Conservation (phyloP, 2,888 invertebrate genomes). For the Trachelus tabidus region DNA sequence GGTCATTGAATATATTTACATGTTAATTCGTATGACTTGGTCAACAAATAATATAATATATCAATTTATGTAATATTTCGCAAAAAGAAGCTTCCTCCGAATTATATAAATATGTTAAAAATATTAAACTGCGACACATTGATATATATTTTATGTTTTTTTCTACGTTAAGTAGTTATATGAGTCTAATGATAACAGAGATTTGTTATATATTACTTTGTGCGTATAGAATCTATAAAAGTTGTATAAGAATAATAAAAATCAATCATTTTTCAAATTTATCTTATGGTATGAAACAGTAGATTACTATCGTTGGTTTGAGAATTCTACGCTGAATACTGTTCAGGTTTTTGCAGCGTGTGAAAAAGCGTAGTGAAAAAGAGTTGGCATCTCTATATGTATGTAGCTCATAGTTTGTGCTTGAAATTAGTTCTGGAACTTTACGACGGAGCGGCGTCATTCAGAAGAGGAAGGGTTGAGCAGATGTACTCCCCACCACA, state of each 20-base stretch:
- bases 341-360: background rate
- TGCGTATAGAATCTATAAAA: background rate
- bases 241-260: too few species aligned
- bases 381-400: background rate
- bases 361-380: too few species aligned
- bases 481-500: too few species aligned
- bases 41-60: background rate
- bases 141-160: background rate
- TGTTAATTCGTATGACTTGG: background rate
- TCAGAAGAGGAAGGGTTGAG: too few species aligned
- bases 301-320: background rate
- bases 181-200: background rate
- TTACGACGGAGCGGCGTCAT: too few species aligned
- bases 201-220: background rate
- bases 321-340: background rate
- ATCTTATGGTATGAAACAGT: background rate
- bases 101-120: background rate
- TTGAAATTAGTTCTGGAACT: background rate
- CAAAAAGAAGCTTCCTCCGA: background rate
- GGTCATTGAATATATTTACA: conserved; percentile 25
- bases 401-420: background rate
- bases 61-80: background rate
- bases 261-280: background rate
- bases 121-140: background rate
- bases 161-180: background rate